These are phyloP conservation scores for Pterocles burchelli DNA, from an alignment of 2,113 vertebrate genomes.

Conservation along the genomic window DNA sequence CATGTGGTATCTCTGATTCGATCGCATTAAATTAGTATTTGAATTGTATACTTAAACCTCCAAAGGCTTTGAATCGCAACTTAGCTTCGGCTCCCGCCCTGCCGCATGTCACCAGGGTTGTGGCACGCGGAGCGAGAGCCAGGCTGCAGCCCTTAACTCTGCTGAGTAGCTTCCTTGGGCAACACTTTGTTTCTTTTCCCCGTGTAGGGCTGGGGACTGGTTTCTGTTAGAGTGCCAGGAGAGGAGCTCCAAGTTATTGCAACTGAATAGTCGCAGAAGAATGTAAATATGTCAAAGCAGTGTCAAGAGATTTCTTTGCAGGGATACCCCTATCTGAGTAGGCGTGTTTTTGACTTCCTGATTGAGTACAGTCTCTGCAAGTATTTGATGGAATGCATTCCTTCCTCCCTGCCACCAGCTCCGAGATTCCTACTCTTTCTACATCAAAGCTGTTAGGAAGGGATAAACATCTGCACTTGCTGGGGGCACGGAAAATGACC, in stretches of 20 bases:
- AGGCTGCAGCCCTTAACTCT: neutral
- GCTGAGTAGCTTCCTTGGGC: neutral
- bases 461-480: neutral
- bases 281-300: constrained; percentile 56
- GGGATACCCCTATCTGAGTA: constrained; percentile 63
- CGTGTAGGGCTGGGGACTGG: neutral
- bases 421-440: neutral
- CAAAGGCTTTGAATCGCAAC: neutral
- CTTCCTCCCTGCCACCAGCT: neutral
- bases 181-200: neutral
- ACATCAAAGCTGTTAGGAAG: neutral
- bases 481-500: neutral
- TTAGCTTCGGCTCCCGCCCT: neutral
- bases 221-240: neutral
- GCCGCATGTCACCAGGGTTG: neutral
- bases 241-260: neutral
- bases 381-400: constrained; percentile 26
- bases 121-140: neutral
- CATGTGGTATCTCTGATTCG: neutral
- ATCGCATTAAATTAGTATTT: neutral
- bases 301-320: constrained; percentile 60
- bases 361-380: constrained; percentile 26
- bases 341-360: constrained; percentile 56
- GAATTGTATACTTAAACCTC: neutral
- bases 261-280: neutral